Percentiles rank a stretch among this genome's conserved stretches.
phyloP scores from a whole-genome alignment of 2,113 vertebrate species.

The Natator depressus region DNA sequence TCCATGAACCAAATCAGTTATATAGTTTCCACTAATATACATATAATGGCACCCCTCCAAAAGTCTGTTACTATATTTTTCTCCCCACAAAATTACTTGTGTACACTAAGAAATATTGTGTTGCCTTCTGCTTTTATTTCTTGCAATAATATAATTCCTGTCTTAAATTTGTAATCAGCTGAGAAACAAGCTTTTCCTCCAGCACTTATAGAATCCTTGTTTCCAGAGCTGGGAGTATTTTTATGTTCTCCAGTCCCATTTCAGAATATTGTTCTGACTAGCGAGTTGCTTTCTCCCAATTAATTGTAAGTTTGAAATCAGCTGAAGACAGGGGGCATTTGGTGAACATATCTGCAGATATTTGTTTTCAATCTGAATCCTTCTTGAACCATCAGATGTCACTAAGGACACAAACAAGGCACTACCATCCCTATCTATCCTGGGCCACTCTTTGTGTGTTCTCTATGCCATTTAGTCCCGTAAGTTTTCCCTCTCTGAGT shows the following conservation, averaged over 20 bases:
- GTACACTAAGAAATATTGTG: background rate
- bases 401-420: background rate
- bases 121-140: background rate
- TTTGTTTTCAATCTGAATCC: constrained; percentile 7
- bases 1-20: background rate
- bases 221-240: constrained; percentile 41
- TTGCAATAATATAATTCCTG: background rate
- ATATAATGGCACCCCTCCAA: background rate
- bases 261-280: constrained; percentile 30
- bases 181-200: constrained; percentile 26
- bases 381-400: constrained; percentile 12
- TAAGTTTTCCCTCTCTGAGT: constrained; percentile 34
- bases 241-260: constrained; percentile 25
- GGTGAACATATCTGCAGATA: background rate
- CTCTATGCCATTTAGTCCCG: constrained; percentile 10
- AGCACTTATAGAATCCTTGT: background rate
- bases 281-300: constrained; percentile 30
- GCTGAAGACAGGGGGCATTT: background rate
- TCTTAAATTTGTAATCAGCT: background rate
- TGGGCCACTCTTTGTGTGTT: background rate
- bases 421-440: constrained; percentile 13
- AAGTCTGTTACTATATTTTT: background rate
- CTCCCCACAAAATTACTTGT: background rate
- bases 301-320: constrained; percentile 49
- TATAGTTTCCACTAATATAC: background rate